phyloP scores from a whole-genome alignment of 2,797 vertebrate genomes.

The Diplodus sargus region DNA sequence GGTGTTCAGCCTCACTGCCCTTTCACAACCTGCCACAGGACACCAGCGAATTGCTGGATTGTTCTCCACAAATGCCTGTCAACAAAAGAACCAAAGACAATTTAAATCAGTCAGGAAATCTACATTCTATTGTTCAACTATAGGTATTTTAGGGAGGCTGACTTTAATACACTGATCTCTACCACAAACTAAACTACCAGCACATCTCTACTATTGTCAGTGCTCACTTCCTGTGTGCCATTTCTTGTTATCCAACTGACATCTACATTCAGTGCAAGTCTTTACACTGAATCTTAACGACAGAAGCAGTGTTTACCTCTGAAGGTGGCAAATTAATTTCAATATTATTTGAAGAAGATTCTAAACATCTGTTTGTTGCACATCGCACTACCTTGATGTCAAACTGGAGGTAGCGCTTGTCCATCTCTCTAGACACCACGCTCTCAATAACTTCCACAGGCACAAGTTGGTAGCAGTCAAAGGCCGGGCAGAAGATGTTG shows the following conservation, averaged over 20 bases:
- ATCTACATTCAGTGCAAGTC: too few species aligned
- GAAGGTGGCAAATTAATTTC: not conserved
- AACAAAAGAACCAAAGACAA: constrained; percentile 8
- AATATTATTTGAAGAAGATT: not conserved
- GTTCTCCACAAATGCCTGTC: constrained; percentile 98
- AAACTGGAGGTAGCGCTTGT: constrained; percentile 97
- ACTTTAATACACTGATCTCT: not conserved
- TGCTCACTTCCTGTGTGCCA: too few species aligned
- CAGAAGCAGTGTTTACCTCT: not conserved
- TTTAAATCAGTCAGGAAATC: not conserved
- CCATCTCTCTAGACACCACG: constrained; percentile 99
- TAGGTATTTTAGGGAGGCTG: not conserved
- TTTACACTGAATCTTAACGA: not conserved
- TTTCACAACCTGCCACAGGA: constrained; percentile 94
- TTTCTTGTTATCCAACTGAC: too few species aligned
- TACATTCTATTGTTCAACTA: not conserved
- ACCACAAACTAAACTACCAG: too few species aligned
- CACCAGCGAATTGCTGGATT: constrained; percentile 99
- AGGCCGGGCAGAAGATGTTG: constrained; percentile 98
- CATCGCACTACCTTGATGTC: constrained; percentile 93
- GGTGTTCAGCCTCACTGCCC: constrained; percentile 93
- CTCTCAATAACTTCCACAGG: constrained; percentile 99
- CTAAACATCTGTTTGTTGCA: not conserved
- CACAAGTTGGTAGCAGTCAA: constrained; percentile 97
- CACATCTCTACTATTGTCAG: too few species aligned